Conservation (phyloP, 2,797 vertebrate genomes). For the Danio aesculapii region DNA sequence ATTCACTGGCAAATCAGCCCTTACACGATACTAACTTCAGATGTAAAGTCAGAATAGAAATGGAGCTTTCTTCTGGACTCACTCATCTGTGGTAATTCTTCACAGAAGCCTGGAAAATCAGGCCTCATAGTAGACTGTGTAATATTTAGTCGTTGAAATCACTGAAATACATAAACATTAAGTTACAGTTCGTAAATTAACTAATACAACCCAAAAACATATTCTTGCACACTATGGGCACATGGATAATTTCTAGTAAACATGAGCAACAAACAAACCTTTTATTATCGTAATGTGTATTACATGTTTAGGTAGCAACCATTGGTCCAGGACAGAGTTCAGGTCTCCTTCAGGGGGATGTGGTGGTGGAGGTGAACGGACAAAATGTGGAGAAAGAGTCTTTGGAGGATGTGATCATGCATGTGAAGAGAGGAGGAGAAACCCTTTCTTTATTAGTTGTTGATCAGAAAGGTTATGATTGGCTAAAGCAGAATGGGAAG, state of each 20-base stretch:
- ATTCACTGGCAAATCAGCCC: constrained; percentile 47
- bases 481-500: constrained; percentile 55
- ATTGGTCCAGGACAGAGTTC: constrained; percentile 75
- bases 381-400: constrained; percentile 72
- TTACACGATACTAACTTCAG: constrained; percentile 43
- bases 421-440: constrained; percentile 68
- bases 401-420: constrained; percentile 72
- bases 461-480: constrained; percentile 58
- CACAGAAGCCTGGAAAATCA: constrained; percentile 1
- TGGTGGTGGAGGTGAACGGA: constrained; percentile 82
- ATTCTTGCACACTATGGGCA: background rate
- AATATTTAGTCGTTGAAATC: background rate
- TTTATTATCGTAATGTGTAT: background rate
- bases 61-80: background rate
- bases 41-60: constrained; percentile 8
- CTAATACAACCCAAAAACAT: background rate
- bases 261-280: background rate
- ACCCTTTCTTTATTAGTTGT: constrained; percentile 69
- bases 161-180: background rate
- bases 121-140: background rate
- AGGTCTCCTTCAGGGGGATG: constrained; percentile 76
- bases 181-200: too few relatives aligned
- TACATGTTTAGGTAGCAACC: constrained; percentile 70
- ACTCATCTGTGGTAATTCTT: constrained; percentile 8
- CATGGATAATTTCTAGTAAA: background rate